These are phyloP conservation scores for Eclectus roratus DNA, from an alignment of 2,113 vertebrate species.

Conservation along the genomic window DNA sequence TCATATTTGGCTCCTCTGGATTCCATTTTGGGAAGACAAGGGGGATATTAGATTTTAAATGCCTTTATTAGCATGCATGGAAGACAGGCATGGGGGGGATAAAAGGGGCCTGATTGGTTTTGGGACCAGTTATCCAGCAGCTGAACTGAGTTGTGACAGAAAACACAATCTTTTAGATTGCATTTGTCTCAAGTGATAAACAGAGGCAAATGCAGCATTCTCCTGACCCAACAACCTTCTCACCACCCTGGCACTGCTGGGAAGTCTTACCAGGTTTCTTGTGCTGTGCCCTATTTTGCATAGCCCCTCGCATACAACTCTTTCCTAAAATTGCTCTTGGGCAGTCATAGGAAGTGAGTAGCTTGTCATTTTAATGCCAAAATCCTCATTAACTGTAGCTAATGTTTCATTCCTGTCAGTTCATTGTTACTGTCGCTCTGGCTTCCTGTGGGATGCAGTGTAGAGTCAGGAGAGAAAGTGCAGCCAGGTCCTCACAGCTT, in stretches of 20 bases:
- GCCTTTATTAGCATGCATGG: constrained; percentile 8
- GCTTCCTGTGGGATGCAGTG: neutral
- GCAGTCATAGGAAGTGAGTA: neutral
- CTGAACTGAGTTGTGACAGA: constrained; percentile 15
- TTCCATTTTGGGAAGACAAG: constrained; percentile 48
- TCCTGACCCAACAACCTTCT: neutral
- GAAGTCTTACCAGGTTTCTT: neutral
- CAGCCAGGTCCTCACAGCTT: neutral
- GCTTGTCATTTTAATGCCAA: neutral
- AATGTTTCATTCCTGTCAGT: neutral
- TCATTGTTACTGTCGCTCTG: neutral
- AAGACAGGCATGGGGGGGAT: neutral
- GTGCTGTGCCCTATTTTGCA: neutral
- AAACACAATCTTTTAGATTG: neutral
- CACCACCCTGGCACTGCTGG: neutral
- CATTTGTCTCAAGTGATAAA: constrained; percentile 23
- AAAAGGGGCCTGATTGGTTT: constrained; percentile 34
- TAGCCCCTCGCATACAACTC: neutral
- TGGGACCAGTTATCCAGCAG: constrained; percentile 20
- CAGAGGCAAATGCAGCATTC: neutral
- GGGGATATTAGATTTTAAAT: constrained; percentile 50
- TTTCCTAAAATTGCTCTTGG: neutral
- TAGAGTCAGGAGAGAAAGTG: neutral
- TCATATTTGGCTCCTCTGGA: constrained; percentile 32
- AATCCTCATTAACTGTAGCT: neutral